These are phyloP conservation scores for Sceloporus undulatus DNA, from an alignment of 2,113 vertebrate genomes.

Conservation along the genomic window DNA sequence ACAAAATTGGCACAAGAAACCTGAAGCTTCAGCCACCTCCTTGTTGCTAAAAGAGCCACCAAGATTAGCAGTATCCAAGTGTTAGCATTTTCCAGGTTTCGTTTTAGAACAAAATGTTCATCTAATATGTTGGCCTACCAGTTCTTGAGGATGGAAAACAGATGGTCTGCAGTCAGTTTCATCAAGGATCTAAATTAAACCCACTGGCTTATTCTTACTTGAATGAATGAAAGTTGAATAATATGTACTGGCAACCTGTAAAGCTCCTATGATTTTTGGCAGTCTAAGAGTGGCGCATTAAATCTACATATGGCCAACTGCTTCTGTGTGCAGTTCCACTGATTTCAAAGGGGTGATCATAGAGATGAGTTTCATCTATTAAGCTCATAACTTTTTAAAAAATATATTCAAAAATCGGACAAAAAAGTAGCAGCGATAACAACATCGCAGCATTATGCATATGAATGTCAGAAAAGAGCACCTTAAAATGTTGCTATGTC, in stretches of 20 bases:
- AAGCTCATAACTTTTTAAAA: neutral
- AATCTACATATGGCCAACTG: slow-evolving; percentile 48
- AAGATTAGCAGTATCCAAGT: slow-evolving; percentile 48
- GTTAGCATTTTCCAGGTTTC: slow-evolving; percentile 42
- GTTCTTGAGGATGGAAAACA: slow-evolving; percentile 63
- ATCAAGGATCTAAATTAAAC: slow-evolving; percentile 71
- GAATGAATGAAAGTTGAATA: slow-evolving; percentile 75
- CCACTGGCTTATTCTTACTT: slow-evolving; percentile 70
- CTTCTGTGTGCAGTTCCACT: neutral
- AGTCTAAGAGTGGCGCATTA: slow-evolving; percentile 42
- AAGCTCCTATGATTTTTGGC: slow-evolving; percentile 55
- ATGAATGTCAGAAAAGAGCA: neutral
- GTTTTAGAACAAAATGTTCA: slow-evolving; percentile 24
- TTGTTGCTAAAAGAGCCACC: slow-evolving; percentile 1
- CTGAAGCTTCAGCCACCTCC: slow-evolving; percentile 8
- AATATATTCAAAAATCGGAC: neutral
- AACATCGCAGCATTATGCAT: neutral
- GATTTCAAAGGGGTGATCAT: slow-evolving; percentile 13
- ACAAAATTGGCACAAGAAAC: slow-evolving; percentile 34
- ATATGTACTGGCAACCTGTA: slow-evolving; percentile 62
- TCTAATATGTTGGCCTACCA: slow-evolving; percentile 23
- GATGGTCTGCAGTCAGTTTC: slow-evolving; percentile 71
- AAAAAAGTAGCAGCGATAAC: neutral
- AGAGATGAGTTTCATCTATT: neutral
- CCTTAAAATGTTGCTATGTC: slow-evolving; percentile 58